Evolutionary conservation across 2,797 vertebrate genomes (phyloP).

Genomic region (Tokudaia tokunoshimensis): DNA sequence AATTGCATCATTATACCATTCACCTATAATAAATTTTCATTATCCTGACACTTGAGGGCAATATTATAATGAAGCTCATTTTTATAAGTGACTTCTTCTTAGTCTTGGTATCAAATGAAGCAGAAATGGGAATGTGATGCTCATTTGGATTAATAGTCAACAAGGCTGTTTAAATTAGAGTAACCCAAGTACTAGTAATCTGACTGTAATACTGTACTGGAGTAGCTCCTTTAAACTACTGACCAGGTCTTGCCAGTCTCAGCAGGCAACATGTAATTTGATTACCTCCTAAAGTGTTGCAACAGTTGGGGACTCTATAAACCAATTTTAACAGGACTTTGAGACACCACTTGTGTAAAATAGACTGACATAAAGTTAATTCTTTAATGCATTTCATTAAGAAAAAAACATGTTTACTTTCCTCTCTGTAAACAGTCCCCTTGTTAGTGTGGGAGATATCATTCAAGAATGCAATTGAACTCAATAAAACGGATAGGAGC

Average conservation of each 20-base stretch:
- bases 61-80: slow-evolving; percentile 36
- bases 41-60: background rate
- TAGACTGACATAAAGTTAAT: slow-evolving; percentile 66
- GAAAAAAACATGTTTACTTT: slow-evolving; percentile 66
- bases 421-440: slow-evolving; percentile 20
- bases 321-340: slow-evolving; percentile 48
- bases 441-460: slow-evolving; percentile 37
- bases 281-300: slow-evolving; percentile 55
- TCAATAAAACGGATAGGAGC: slow-evolving; percentile 20
- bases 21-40: background rate
- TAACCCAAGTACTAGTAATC: background rate
- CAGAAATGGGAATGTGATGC: background rate
- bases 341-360: slow-evolving; percentile 51
- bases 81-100: slow-evolving; percentile 49
- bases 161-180: slow-evolving; percentile 46
- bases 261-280: slow-evolving; percentile 51
- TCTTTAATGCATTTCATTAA: slow-evolving; percentile 73
- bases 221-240: slow-evolving; percentile 22
- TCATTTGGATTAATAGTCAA: background rate
- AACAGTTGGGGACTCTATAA: slow-evolving; percentile 53
- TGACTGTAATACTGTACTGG: background rate
- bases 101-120: slow-evolving; percentile 37
- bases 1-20: background rate
- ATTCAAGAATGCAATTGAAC: slow-evolving; percentile 27
- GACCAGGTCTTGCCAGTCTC: slow-evolving; percentile 27